Evolutionary conservation across 2,888 invertebrate species (phyloP), one percentile per base, ranked within the genome.

Genomic region (Chymomyza caudatula): DNA sequence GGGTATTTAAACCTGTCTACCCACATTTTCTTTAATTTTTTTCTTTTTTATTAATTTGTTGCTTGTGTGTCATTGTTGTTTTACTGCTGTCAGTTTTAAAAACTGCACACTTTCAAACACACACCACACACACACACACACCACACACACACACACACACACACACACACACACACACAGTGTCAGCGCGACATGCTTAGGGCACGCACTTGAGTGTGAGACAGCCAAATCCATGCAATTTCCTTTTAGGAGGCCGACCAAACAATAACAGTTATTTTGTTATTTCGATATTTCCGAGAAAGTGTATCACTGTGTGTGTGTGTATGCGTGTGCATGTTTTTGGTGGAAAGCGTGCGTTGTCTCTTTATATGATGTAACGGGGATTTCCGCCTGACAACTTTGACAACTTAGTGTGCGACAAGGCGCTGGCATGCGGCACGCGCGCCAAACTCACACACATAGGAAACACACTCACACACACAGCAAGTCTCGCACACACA

Each of bases 231-330:
- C 80, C 83, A 77, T 76, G 71, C 69, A 73, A 79, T 79, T 79
- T 73, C 66, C 71, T 59, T 51, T 63, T 17, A 37, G 37, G n/a
- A n/a, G 20, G 13, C 20, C 63, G n/a, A 1, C 54, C 71, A 69
- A 77, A 81, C 73, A 81, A 78, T 81, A 81, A 79, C 77, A 86
- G 86, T 86, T 85, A 84, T 81, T 86, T 84, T 84, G 86, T 84
- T 84, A 86, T 86, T 84, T 84, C 84, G 84, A 84, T 84, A 84
- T 78, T 83, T 78, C 67, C 71, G 47, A 56, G 43, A 29, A 44
- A 49, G 29, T 37, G 17, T 52, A 53, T 69, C 47, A 5, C 55
- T n/a, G 44, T 42, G 44, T 60, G 52, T 51, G 49, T 57, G 15
- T 17, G 15, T 8, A 15, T 47, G 17, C 44, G 55, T 60, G 75